Base-by-base conservation (phyloP, 1,140 invertebrate genomes). In the Sipha flava region DNA sequence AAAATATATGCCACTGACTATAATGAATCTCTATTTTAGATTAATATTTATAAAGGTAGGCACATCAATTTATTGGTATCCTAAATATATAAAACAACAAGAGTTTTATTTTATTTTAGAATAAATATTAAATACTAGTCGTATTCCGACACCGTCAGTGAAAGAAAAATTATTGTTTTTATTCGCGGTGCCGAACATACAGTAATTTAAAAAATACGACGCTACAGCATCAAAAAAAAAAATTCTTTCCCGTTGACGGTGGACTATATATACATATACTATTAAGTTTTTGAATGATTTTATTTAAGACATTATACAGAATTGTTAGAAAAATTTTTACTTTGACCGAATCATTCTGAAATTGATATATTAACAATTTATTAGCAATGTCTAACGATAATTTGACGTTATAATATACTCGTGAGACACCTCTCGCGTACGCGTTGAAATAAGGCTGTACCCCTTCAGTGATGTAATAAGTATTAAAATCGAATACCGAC, bases 371-470 rank as follows among this genome's bases (percentile, higher is more conserved):
- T 26, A 45, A 47, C 2, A 70, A 9, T 14, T 14, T 2, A 12
- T 66, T 66, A 0, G 37, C 64, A 4, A 66, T 43, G 0, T 4
- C 14, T 0, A 40, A 14, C 0, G 64, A 64, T n/a, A 34, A 4
- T 34, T 37, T 16, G 12, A 66, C 34, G 0, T 6, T 4, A 37
- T 66, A 66, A 23, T 66, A 66, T 1, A 43, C 7, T 9, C 4
- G 5, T 10, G 2, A 1, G 1, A 0, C 0, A 1, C 1, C n/a
- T 3, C 31, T 0, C 0, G 18, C 6, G 14, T 37, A 64, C 0
- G 31, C 59, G n/a, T 64, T 64, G 5, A 64, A 64, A 64, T 64
- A 64, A 1, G 59, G 59, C 10, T n/a, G n/a, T 1, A 64, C 59
- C 0, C 5, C 3, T 1, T 0, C 1, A 9, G 4, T 21, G 10